Base-by-base conservation (phyloP, 2,113 vertebrate genomes). In the Lamprologus tigripictilis region DNA sequence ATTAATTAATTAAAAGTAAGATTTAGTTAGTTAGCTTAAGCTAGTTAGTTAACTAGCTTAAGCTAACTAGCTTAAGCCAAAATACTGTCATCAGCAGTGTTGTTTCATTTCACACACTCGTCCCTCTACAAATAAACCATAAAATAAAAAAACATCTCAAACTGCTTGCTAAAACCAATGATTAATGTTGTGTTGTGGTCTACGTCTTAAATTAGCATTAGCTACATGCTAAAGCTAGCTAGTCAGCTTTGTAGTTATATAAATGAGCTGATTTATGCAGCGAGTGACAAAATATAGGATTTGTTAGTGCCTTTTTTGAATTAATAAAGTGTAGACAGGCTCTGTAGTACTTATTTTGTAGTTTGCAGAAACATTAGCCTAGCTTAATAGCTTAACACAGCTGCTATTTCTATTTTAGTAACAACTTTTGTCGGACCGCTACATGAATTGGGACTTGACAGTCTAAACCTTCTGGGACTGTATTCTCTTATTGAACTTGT, bases 11-110 rank as follows among this genome's bases (percentile, higher is more conserved):
- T 33, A 33, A 33, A 33, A 33, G 33, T 33, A 33, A 33, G 31
- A 33, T 33, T 33, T 33, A 33, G 33, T 33, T 33, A 8, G 33
- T 33, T 35, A 8, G 35, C 35, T 40, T 42, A 42, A 42, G 40
- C 40, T 6, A 42, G n/a, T n/a, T n/a, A n/a, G n/a, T n/a, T n/a
- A 33, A 33, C 1, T 35, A 8, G 35, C 35, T 40, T 42, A 42
- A 42, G 40, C 40, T 6, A 42, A 0, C 0, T 42, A 42, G 40
- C 40, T 45, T 45, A 45, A 45, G 13, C 13, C n/a, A 26, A 16
- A 73, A 73, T 26, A 45, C 35, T 23, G 66, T 42, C 21, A 5
- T 73, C 21, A 73, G 66, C 37, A 45, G 40, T 17, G 40, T 45
- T 73, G 68, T 42, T 26, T 73, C 12, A 73, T 45, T 2, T 0